Conservation (phyloP, 23 tunicate genomes). For the Diplosoma virens region DNA sequence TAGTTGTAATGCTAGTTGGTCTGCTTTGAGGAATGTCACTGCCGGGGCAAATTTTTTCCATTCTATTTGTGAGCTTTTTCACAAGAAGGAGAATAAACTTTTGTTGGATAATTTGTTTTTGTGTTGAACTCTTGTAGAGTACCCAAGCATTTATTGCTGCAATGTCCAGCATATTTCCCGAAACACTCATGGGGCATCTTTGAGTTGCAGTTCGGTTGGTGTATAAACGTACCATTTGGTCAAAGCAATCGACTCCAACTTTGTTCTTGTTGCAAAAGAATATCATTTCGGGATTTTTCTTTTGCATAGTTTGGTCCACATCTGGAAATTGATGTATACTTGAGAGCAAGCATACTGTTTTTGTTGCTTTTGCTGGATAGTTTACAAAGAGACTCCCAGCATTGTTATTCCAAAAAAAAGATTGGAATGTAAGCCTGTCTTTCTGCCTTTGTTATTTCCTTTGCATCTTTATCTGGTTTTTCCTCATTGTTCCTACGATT, state of each 20-base stretch:
- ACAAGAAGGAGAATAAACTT: conserved; percentile 2
- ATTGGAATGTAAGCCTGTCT: not conserved
- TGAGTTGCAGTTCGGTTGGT: not conserved
- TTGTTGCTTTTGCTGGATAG: not conserved
- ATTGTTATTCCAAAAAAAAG: not conserved
- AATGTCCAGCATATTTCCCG: conserved; percentile 2
- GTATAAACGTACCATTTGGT: conserved; percentile 15
- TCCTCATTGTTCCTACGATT: conserved; percentile 4
- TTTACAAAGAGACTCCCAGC: not conserved
- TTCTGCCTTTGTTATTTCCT: conserved; percentile 15
- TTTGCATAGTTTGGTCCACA: conserved; percentile 3
- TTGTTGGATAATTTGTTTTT: not conserved
- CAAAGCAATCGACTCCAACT: conserved; percentile 12
- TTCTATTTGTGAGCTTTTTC: not conserved
- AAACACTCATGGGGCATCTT: conserved; percentile 6
- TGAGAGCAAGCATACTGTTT: conserved; percentile 8
- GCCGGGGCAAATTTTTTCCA: not conserved
- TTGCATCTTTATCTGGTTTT: not conserved
- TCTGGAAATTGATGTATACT: not conserved
- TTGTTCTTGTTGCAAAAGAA: conserved; percentile 14
- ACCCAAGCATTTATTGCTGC: too few species aligned
- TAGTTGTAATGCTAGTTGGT: not conserved
- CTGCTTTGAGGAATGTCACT: not conserved
- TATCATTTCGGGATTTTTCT: not conserved
- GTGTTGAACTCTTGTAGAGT: not conserved